A percentile compares a stretch with the other conserved stretches of the same genome.
Evolutionary conservation across 2,888 invertebrate species (phyloP).

Genomic region (Cerceris ruficornis): DNA sequence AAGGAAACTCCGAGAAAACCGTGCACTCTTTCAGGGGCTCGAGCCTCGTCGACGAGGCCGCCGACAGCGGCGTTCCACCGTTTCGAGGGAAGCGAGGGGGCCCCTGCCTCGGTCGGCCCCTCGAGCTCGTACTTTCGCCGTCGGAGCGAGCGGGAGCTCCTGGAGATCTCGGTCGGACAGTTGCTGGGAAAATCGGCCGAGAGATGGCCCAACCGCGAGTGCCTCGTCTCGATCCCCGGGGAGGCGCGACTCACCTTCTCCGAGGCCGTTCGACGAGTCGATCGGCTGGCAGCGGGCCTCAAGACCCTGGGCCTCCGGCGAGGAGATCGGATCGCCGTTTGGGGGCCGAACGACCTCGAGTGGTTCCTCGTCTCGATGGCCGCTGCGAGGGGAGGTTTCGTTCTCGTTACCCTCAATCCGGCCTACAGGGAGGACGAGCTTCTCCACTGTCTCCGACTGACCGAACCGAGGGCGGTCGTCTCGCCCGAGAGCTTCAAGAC

Average conservation of each 20-base stretch:
- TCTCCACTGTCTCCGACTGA: conserved; percentile 88
- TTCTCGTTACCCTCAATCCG: conserved; percentile 91
- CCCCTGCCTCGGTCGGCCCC: not conserved
- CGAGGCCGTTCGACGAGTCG: conserved; percentile 84
- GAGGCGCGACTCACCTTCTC: conserved; percentile 83
- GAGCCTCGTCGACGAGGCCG: not conserved
- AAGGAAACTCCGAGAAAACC: too few species aligned
- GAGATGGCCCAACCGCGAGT: conserved; percentile 84
- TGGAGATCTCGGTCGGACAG: conserved; percentile 84
- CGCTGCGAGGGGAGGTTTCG: conserved; percentile 87
- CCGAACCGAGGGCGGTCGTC: conserved; percentile 86
- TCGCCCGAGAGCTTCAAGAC: conserved; percentile 85
- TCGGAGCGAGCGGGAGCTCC: conserved; percentile 82
- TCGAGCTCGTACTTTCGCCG: conserved; percentile 82
- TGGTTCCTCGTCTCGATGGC: conserved; percentile 90
- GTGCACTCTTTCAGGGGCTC: not conserved
- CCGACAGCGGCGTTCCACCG: not conserved
- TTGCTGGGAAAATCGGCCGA: conserved; percentile 83
- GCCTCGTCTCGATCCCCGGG: conserved; percentile 84
- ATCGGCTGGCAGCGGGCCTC: conserved; percentile 88
- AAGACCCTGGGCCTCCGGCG: conserved; percentile 86
- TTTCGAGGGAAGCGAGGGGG: not conserved
- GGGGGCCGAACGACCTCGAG: conserved; percentile 90
- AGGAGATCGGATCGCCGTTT: conserved; percentile 90
- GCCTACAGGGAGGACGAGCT: conserved; percentile 88